These are phyloP conservation scores for Archilochus colubris DNA, from an alignment of 2,113 vertebrate genomes.

Conservation along the genomic window DNA sequence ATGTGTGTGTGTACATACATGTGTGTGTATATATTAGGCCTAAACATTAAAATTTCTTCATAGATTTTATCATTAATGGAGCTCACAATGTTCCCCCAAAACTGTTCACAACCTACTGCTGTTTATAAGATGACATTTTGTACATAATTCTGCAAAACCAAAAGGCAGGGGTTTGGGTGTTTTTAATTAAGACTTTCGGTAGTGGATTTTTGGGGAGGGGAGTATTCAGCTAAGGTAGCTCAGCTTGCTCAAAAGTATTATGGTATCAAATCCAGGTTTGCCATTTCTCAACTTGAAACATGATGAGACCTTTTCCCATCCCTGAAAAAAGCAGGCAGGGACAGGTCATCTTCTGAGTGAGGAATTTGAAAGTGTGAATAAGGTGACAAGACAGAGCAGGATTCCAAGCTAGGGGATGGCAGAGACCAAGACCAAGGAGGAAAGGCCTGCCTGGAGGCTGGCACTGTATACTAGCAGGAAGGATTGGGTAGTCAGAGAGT, in stretches of 20 bases:
- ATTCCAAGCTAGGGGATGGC: too few species aligned
- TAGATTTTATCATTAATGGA: background rate
- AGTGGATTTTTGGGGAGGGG: background rate
- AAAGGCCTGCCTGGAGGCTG: background rate
- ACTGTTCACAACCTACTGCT: background rate
- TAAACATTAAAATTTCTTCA: background rate
- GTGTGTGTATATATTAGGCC: background rate
- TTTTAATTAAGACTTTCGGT: background rate
- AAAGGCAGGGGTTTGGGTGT: background rate
- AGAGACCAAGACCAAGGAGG: background rate
- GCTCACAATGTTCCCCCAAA: background rate
- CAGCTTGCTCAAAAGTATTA: too few species aligned
- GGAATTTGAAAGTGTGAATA: too few species aligned
- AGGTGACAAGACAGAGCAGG: too few species aligned
- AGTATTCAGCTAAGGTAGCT: background rate
- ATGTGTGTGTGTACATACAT: too few species aligned
- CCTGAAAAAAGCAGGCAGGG: too few species aligned
- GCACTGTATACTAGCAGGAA: background rate
- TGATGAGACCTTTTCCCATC: too few species aligned
- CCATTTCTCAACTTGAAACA: too few species aligned
- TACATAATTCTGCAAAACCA: background rate
- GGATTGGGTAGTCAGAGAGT: background rate
- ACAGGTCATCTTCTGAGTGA: too few species aligned
- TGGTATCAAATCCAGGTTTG: too few species aligned
- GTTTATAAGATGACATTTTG: background rate